Base-by-base conservation (phyloP, 2,797 vertebrate genomes). In the Dipus sagitta region DNA sequence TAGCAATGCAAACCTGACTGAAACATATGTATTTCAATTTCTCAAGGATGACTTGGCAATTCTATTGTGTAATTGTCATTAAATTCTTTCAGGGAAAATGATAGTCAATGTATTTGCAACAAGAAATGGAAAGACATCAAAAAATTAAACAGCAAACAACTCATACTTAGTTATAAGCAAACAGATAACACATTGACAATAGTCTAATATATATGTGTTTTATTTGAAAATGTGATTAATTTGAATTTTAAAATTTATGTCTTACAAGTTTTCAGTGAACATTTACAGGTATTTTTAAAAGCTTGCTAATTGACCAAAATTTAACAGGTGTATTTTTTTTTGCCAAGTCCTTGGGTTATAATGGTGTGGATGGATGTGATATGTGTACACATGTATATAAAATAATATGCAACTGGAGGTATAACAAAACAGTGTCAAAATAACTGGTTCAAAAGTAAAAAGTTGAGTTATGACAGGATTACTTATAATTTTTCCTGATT, bases 221-320 rank as follows among this genome's bases (percentile, higher is more conserved):
- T 77, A 75, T 21, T 67, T 90, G 65, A 94, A 96, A 90, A 94
- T 76, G 23, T 74, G 38, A 64, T 23, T 87, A 90, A 92, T 78
- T 11, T 5, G 60, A 18, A 62, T 89, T 88, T 91, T 72, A 42
- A 81, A 87, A 71, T 60, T 65, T 79, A 89, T 11, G 81, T 54
- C 12, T 89, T 88, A 86, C 0, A n/a, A 13, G 82, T 64, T 76
- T 93, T 42, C 68, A 13, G 82, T 18, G 85, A 94, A 87, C 81
- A 17, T 76, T 80, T 30, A 47, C 75, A 74, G 30, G 26, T 54
- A 47, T 34, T 93, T 91, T 17, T 26, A 91, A 95, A 86, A 71
- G 20, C 10, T 54, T 62, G 32, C 60, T 90, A 93, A 87, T 54
- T 72, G 28, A 92, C 32, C 4, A 92, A 70, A 82, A 92, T 71